Conservation (phyloP, 2,797 vertebrate species). For the Brachymystax lenok region DNA sequence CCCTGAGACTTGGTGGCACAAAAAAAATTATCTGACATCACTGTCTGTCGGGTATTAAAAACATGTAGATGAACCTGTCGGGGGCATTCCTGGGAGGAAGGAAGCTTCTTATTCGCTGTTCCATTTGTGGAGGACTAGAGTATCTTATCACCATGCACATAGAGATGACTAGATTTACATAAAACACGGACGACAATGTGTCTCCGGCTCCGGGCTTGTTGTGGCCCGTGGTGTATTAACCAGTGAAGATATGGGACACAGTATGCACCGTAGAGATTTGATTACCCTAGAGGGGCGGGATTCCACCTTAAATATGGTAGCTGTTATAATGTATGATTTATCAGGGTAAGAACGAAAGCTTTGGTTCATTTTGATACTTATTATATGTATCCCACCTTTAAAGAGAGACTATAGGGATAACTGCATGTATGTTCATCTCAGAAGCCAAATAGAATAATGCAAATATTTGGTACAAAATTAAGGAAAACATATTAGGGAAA, state of each 20-base stretch:
- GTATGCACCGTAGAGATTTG: slow-evolving; percentile 53
- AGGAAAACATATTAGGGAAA: slow-evolving; percentile 40
- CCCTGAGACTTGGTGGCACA: slow-evolving; percentile 75
- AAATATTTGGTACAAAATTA: background rate
- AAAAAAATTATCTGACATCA: slow-evolving; percentile 78
- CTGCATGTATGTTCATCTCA: slow-evolving; percentile 23
- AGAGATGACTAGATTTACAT: slow-evolving; percentile 75
- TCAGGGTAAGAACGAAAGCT: slow-evolving; percentile 52
- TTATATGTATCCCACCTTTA: slow-evolving; percentile 48
- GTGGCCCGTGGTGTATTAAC: slow-evolving; percentile 54
- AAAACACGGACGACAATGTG: slow-evolving; percentile 64
- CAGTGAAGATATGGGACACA: slow-evolving; percentile 52
- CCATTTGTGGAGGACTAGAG: slow-evolving; percentile 64
- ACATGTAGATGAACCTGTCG: slow-evolving; percentile 73
- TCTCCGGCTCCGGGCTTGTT: slow-evolving; percentile 59
- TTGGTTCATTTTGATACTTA: slow-evolving; percentile 60
- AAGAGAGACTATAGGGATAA: slow-evolving; percentile 40
- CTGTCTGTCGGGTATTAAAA: slow-evolving; percentile 55
- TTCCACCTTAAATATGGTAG: slow-evolving; percentile 53
- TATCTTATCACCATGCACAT: slow-evolving; percentile 64
- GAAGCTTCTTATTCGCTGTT: slow-evolving; percentile 74
- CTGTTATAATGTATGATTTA: slow-evolving; percentile 49
- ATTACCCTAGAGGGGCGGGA: slow-evolving; percentile 71
- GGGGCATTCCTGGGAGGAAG: slow-evolving; percentile 72
- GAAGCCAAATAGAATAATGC: slow-evolving; percentile 24